Evolutionary conservation across 1,140 invertebrate genomes (phyloP).

Genomic region (Diprion similis): DNA sequence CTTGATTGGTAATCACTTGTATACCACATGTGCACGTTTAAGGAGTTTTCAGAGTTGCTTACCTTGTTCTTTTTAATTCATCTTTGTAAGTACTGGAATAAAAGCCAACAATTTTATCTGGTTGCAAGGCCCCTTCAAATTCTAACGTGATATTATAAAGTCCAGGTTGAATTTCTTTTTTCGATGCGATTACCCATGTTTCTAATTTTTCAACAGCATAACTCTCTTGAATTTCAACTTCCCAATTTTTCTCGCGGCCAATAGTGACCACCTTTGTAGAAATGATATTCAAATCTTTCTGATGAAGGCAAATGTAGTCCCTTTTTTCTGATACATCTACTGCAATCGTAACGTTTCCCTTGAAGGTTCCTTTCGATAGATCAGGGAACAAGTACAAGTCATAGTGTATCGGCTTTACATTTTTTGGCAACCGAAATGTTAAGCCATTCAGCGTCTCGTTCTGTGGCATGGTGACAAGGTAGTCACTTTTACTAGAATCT

Average conservation of each 20-base stretch:
- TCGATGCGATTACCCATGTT: conserved; percentile 70
- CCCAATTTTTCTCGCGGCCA: conserved; percentile 39
- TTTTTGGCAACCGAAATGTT: conserved; percentile 68
- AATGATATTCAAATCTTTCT: conserved; percentile 68
- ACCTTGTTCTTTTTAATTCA: conserved; percentile 67
- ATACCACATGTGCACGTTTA: not conserved
- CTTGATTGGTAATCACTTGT: not conserved
- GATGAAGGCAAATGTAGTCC: conserved; percentile 74
- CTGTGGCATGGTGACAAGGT: conserved; percentile 36
- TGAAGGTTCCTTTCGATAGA: conserved; percentile 72
- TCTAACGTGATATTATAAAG: conserved; percentile 70
- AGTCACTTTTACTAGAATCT: conserved; percentile 33
- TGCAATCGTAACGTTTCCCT: conserved; percentile 76
- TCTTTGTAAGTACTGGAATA: conserved; percentile 80
- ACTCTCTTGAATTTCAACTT: conserved; percentile 47
- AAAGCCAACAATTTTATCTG: conserved; percentile 76
- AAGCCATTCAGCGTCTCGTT: conserved; percentile 45
- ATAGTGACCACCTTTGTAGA: conserved; percentile 49
- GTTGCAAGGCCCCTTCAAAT: conserved; percentile 72
- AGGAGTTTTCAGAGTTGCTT: conserved; percentile 27
- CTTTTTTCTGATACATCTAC: conserved; percentile 65
- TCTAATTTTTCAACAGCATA: conserved; percentile 62
- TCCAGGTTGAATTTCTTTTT: conserved; percentile 62
- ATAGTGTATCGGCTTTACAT: conserved; percentile 77
- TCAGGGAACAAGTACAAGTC: conserved; percentile 78